phyloP scores from a whole-genome alignment of 2,888 invertebrate species.

The Pachymerium ferrugineum region DNA sequence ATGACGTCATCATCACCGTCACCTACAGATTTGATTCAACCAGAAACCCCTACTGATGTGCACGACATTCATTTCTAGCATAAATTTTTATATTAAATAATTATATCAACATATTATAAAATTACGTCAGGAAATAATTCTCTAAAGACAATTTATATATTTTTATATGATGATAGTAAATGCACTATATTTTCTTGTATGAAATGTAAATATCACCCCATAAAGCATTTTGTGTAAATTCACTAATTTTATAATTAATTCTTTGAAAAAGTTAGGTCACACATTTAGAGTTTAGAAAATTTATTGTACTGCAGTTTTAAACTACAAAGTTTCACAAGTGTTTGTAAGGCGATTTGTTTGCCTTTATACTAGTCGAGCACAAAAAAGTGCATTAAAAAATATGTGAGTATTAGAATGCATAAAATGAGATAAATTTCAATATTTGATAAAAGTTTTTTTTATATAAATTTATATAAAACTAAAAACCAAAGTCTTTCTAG shows the following conservation, averaged over 20 bases:
- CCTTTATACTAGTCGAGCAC: not conserved
- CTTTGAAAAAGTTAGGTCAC: not conserved
- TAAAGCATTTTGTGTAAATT: no score
- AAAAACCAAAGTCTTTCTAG: not conserved
- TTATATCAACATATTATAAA: not conserved
- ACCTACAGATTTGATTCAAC: constrained; percentile 32
- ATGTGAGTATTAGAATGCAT: not conserved
- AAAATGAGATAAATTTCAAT: no score
- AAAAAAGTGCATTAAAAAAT: constrained; percentile 2
- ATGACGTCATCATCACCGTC: not conserved
- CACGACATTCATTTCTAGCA: constrained; percentile 34
- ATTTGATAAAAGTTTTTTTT: no score
- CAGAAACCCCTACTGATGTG: constrained; percentile 36
- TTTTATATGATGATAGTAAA: no score
- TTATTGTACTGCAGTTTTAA: not conserved
- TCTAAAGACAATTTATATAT: no score
- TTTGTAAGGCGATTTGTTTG: not conserved
- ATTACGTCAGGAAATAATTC: no score
- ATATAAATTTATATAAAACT: no score
- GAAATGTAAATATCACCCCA: no score
- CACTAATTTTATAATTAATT: not conserved
- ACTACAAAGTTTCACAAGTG: not conserved
- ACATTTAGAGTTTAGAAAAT: not conserved
- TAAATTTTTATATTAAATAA: not conserved
- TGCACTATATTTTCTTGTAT: no score